phyloP scores from a whole-genome alignment of 2,888 invertebrate genomes.

The Cataglyphis altisquamis region DNA sequence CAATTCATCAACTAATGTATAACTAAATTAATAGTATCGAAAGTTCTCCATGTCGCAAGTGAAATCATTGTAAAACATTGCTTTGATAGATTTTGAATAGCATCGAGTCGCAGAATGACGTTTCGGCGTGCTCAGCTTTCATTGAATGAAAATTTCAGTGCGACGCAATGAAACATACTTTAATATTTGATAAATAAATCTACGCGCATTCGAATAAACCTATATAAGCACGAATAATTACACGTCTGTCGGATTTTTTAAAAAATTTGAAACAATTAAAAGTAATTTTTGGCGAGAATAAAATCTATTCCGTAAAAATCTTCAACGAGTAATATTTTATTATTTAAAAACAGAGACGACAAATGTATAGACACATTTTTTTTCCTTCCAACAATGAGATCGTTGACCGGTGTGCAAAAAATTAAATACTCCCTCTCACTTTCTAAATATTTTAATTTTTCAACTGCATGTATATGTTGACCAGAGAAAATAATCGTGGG shows the following conservation, averaged over 20 bases:
- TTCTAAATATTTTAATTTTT: constrained; percentile 21
- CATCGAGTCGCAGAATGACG: constrained; percentile 21
- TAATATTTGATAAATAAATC: constrained; percentile 49
- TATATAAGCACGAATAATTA: constrained; percentile 15
- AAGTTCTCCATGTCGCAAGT: constrained; percentile 33
- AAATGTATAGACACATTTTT: neutral
- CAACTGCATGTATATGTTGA: neutral
- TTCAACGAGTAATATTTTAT: neutral
- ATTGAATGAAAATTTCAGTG: constrained; percentile 39
- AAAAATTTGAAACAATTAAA: neutral
- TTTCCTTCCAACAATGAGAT: neutral
- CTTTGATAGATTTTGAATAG: constrained; percentile 24
- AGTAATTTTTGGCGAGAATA: constrained; percentile 15
- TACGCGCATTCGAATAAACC: constrained; percentile 8
- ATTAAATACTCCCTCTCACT: neutral
- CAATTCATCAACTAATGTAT: constrained; percentile 28
- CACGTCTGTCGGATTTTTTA: constrained; percentile 1
- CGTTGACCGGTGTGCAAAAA: constrained; percentile 6
- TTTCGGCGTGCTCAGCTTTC: constrained; percentile 31
- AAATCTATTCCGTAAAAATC: neutral
- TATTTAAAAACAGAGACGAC: neutral
- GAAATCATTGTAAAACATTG: constrained; percentile 34
- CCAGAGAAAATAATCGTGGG: constrained; percentile 36
- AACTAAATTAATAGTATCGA: constrained; percentile 19
- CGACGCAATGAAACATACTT: neutral